Evolutionary conservation across 2,113 vertebrate species (phyloP), one percentile per base, ranked within the genome.

Genomic region (Hemibagrus wyckioides): DNA sequence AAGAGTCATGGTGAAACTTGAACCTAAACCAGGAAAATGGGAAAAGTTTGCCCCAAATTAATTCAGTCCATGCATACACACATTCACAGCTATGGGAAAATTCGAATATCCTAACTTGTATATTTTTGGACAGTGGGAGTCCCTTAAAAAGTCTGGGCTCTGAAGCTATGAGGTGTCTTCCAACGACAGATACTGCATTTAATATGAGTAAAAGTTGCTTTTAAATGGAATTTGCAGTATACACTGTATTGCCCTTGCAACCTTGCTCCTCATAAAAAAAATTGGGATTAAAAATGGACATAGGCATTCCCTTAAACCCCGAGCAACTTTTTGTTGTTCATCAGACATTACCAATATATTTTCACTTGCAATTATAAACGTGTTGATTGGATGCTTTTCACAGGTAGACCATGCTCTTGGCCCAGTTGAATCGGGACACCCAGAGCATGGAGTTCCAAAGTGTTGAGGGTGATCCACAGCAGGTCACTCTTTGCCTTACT

Each of bases 361-460:
- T 56, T 30, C 56, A 1, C 2, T 2, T 54, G 2, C 13, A 41
- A 44, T 19, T 82, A 4, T 28, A 54, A 82, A 48, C 8, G 15
- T 87, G n/a, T 86, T 65, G 88, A 50, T 54, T 82, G 13, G 28
- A 73, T 84, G 50, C 52, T 83, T 84, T 83, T 30, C 83, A 89
- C 94, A 96, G 96, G 95, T 95, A 90, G 94, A 97, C 94, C 94
- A 99, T 99, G 98, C 97, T 99, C 95, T 93, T 99, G 94, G 98
- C 98, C 88, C 98, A 99, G 94, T 97, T 99, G 93, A 99, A 98
- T 94, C 97, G 97, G 93, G 97, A 99, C 93, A 97, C 98, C 91
- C 98, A 99, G 94, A 97, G 96, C 93, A 99, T 99, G 97, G 98
- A 99, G 93, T 99, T 99, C 95, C 97, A 99, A 79, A 97, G 96